Conservation (phyloP, 2,113 vertebrate species). For the Potamarius usumacintae region DNA sequence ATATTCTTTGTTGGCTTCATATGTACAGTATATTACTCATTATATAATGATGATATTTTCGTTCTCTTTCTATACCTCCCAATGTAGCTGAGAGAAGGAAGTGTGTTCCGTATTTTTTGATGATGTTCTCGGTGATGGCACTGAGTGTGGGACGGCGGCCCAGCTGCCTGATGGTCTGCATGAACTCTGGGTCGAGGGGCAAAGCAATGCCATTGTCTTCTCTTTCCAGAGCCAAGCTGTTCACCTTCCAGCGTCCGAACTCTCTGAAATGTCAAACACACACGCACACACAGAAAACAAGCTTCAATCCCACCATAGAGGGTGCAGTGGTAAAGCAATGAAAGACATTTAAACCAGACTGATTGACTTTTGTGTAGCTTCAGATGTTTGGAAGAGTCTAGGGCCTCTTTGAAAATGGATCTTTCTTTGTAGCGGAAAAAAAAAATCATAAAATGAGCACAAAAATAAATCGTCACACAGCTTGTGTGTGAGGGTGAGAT, state of each 20-base stretch:
- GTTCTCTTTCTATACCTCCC: constrained; percentile 69
- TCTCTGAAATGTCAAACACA: constrained; percentile 72
- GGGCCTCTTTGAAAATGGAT: constrained; percentile 25
- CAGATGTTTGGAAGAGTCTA: constrained; percentile 5
- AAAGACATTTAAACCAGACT: background rate
- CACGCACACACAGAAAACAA: constrained; percentile 41
- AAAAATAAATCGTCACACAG: constrained; percentile 46
- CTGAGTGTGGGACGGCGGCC: constrained; percentile 75
- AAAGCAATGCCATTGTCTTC: constrained; percentile 76
- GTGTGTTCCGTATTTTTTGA: constrained; percentile 80
- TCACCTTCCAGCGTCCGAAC: constrained; percentile 84
- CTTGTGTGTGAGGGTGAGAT: constrained; percentile 30
- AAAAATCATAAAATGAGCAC: constrained; percentile 10
- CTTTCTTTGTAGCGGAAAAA: constrained; percentile 12
- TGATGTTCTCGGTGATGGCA: constrained; percentile 78
- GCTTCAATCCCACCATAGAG: constrained; percentile 44
- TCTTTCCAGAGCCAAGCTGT: constrained; percentile 80
- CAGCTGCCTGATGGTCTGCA: constrained; percentile 78
- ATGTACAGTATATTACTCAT: background rate
- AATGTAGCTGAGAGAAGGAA: constrained; percentile 79
- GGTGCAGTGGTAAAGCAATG: constrained; percentile 6
- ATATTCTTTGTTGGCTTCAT: background rate
- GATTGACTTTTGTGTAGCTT: constrained; percentile 34
- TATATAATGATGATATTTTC: background rate
- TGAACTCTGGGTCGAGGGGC: constrained; percentile 79